Evolutionary conservation across 1,140 invertebrate genomes (phyloP), one percentile per base, ranked within the genome.

Genomic region (Bradysia coprophila): DNA sequence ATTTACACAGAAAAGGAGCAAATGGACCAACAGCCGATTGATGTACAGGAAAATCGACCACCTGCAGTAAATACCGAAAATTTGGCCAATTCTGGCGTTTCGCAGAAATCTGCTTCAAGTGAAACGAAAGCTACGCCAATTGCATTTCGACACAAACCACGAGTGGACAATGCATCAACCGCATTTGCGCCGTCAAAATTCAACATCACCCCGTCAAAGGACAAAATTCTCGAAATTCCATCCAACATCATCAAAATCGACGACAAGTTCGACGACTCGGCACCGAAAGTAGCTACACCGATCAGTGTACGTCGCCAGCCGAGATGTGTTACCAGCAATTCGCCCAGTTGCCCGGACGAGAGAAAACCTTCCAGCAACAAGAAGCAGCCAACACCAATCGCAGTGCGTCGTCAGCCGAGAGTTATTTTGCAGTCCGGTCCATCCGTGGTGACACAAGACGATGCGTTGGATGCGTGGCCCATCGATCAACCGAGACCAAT

Each of bases 401-500:
- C 15, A 36, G 20, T 42, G 4, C 32, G 41, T 21, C 32, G 41
- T 16, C 28, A 36, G 21, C 41, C 41, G 9, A 3, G 41, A 5
- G 24, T 20, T 18, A 38, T 31, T 2, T 16, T 42, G 13, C 40
- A 16, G n/a, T 28, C 23, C 21, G 5, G 16, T 15, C 32, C 4
- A 42, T 11, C 20, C 2, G 11, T 16, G 2, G 38, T 36, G 15
- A 51, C 65, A 5, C 61, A 66, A n/a, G 68, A 71, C 48, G 64
- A 64, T 1, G 67, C 66, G 0, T 66, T 66, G 63, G 63, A 63
- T 3, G 63, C 67, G 0, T 71, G 68, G 69, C 69, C 68, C 3
- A 56, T 69, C 24, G 63, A 64, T 44, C 9, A 36, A 36, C 33
- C 33, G 18, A 9, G n/a, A 36, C 38, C 38, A 21, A 39, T 22